Base-by-base conservation (phyloP, 2,113 vertebrate species). In the Halcyon senegalensis region DNA sequence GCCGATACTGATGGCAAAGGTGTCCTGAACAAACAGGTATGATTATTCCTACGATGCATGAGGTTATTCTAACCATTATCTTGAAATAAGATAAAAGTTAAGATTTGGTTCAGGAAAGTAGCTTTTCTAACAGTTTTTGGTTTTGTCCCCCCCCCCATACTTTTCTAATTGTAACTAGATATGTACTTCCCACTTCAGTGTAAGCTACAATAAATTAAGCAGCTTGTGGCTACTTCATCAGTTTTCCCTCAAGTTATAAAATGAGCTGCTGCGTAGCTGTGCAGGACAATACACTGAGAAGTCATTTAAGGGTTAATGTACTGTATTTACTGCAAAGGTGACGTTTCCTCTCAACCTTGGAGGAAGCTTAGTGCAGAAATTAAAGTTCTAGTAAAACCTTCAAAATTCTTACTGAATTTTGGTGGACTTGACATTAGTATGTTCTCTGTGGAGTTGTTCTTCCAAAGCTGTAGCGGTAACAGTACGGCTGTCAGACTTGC, bases 1-100 rank as follows among this genome's bases (percentile, higher is more conserved):
- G 98, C 99, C 37, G 99, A 99, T 96, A 98, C 99, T 81, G 99
- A 99, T 97, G 98, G 99, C 88, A 99, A 99, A 98, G 99, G 99
- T 77, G 97, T 98, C 94, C 98, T 99, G 81, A 99, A 98, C 97
- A 99, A 99, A 98, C 99, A 99, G 99, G 99, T 99, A 98, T 94
- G 94, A 56, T 92, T 92, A 31, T 74, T 81, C 82, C 12, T n/a
- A 5, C 51, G 35, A 13, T 87, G 4, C 59, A 30, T 72, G 56
- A 76, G 16, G 7, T 80, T 83, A 66, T 31, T 85, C 11, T 55
- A 37, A 50, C 25, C 14, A 16, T 69, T 83, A 84, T 25, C n/a
- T 77, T 80, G 30, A 89, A 73, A 69, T 19, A 74, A 75, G 51
- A 44, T 21, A 59, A 39, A 58, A 50, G 5, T 39, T 72, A 43